Conservation (phyloP, 2,797 vertebrate species). For the Cercopithecus petaurista region DNA sequence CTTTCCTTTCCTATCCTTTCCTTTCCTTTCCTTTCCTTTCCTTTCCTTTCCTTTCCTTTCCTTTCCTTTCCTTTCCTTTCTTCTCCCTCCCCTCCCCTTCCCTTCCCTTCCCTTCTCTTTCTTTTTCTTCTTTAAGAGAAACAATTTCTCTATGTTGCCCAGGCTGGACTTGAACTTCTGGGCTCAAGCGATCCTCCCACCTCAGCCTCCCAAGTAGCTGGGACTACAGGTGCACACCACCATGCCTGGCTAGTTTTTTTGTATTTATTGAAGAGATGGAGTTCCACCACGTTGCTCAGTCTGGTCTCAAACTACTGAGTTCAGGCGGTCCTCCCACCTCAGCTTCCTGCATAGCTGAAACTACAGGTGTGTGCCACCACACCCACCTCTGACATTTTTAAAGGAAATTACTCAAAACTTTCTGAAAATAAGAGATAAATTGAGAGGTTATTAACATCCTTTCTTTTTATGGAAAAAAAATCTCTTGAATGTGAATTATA, state of each 20-base stretch:
- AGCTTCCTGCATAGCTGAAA: background rate
- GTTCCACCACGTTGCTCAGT: background rate
- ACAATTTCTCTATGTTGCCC: background rate
- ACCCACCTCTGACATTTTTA: background rate
- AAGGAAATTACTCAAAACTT: conserved; percentile 1
- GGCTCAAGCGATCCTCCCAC: background rate
- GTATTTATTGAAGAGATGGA: background rate
- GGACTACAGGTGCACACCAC: background rate
- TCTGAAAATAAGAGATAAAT: background rate
- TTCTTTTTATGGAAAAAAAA: background rate
- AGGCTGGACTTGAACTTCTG: background rate
- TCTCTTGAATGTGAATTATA: background rate
- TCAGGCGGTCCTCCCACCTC: background rate
- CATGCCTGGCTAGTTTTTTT: background rate
- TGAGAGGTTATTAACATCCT: background rate
- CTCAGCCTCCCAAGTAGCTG: background rate
- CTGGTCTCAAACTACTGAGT: background rate
- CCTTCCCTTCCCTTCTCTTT: too few species aligned
- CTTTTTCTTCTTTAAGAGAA: background rate
- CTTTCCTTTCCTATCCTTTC: too few species aligned
- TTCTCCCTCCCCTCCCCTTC: too few species aligned
- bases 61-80: too few species aligned
- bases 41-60: fast-evolving
- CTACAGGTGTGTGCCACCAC: background rate
- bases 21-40: fast-evolving